Percentiles rank a stretch among this genome's conserved stretches.
Evolutionary conservation across 1,140 invertebrate genomes (phyloP).

Genomic region (Trichonephila clavipes): DNA sequence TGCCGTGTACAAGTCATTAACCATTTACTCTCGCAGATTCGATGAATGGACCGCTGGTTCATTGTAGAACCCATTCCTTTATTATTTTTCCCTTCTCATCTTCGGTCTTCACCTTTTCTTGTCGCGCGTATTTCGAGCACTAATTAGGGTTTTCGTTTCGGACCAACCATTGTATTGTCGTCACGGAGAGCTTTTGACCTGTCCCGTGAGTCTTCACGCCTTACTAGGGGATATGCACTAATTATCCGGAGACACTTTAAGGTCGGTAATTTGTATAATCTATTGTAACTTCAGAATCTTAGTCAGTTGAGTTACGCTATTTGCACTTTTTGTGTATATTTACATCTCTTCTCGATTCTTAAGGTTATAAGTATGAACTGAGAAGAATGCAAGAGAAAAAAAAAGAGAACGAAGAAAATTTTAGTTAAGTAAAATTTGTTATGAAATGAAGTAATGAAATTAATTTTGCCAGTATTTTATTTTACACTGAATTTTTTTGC

Average conservation of each 20-base stretch:
- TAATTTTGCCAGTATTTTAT: too few relatives aligned
- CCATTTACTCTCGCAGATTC: constrained; percentile 61
- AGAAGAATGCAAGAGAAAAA: too few relatives aligned
- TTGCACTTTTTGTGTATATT: too few relatives aligned
- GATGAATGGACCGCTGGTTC: constrained; percentile 45
- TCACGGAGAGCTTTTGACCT: constrained; percentile 63
- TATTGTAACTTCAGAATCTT: too few relatives aligned
- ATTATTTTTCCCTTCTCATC: constrained; percentile 34
- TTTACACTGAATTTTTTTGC: too few relatives aligned
- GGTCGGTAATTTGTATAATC: constrained; percentile 2
- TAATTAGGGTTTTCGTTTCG: constrained; percentile 72
- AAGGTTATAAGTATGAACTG: too few relatives aligned
- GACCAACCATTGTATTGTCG: constrained; percentile 68
- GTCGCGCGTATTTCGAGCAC: constrained; percentile 66
- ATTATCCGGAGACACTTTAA: constrained; percentile 43
- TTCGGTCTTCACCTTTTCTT: constrained; percentile 58
- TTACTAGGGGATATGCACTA: constrained; percentile 60
- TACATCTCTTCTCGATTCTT: too few relatives aligned
- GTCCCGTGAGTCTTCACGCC: constrained; percentile 55
- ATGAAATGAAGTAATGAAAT: too few relatives aligned
- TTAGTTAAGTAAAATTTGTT: too few relatives aligned
- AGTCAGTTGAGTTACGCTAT: too few relatives aligned
- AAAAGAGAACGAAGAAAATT: too few relatives aligned
- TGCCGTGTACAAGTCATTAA: constrained; percentile 72
- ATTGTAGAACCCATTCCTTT: constrained; percentile 63